Base-by-base conservation (phyloP, 1,140 invertebrate species). In the Drosophila nannoptera region DNA sequence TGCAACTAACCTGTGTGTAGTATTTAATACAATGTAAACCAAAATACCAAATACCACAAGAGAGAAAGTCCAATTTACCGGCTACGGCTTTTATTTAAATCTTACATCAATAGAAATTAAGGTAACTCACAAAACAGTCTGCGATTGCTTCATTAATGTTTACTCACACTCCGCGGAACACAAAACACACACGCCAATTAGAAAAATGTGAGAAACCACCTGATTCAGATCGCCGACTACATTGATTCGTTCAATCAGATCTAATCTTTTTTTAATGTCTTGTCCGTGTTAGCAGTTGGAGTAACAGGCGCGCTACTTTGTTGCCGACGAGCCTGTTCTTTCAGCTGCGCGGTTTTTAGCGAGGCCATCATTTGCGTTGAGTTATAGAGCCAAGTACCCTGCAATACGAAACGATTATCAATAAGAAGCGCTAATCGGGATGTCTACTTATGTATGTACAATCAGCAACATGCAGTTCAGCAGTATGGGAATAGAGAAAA, bases 401-500 rank as follows among this genome's bases (percentile, higher is more conserved):
- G 87, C 66, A 81, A 83, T 35, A 9, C 12, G 80, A 66, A 65
- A 49, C 32, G 8, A 7, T 43, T 16, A 14, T 12, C 12, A 43
- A 43, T 14, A 43, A n/a, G 2, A 7, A 16, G 22, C 22, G 1
- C 22, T 22, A 6, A 43, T 7, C 6, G 4, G 1, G 1, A 43
- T 43, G 14, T 14, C 2, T 43, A 43, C 16, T 4, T 42, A 52
- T 82, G 5, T 7, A 94, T 95, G 94, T 92, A 98, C 96, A 92
- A 98, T 95, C 93, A 97, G 95, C 69, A 97, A 92, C 93, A 97
- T 96, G 87, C 96, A 97, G 89, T 97, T 97, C 29, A 97, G 92
- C 62, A 98, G 91, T 76, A 97, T 94, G 45, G 97, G 97, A 78
- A 96, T 93, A 7, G 96, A 97, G 90, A 97, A 97, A 9, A 97